These are phyloP conservation scores for Eupithecia pulchellata DNA, from an alignment of 2,888 invertebrate species.

Conservation along the genomic window DNA sequence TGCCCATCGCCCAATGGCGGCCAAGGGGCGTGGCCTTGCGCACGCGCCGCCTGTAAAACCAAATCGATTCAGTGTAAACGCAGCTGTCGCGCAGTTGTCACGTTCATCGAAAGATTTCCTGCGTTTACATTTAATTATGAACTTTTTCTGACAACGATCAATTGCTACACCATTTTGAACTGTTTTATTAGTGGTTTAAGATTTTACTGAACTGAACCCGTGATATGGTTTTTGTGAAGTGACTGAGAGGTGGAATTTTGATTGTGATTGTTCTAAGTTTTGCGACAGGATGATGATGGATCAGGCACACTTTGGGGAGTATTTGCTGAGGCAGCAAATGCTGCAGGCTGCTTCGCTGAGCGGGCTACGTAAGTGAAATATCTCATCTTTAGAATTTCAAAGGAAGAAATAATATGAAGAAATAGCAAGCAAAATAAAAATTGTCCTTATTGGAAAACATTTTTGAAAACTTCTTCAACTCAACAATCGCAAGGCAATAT, in stretches of 20 bases:
- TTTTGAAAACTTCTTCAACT: background rate
- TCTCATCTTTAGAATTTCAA: background rate
- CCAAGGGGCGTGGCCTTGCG: conserved; percentile 70
- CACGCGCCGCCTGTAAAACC: conserved; percentile 74
- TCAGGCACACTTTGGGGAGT: conserved; percentile 81
- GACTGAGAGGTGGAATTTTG: conserved; percentile 56
- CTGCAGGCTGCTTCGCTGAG: conserved; percentile 79
- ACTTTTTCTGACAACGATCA: conserved; percentile 66
- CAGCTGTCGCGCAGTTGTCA: conserved; percentile 73
- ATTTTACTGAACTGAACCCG: conserved; percentile 46
- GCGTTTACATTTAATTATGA: conserved; percentile 69
- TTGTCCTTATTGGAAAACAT: background rate
- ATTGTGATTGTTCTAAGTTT: conserved; percentile 51
- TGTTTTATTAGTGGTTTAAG: conserved; percentile 45
- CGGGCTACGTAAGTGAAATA: conserved; percentile 70
- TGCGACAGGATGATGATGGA: conserved; percentile 79
- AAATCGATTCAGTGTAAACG: conserved; percentile 72
- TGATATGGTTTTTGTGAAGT: conserved; percentile 74
- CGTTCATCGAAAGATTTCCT: conserved; percentile 55
- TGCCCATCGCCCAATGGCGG: conserved; percentile 61
- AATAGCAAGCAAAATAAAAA: background rate
- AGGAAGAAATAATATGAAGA: too few relatives aligned
- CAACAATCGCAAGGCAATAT: background rate
- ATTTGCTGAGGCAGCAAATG: conserved; percentile 82
- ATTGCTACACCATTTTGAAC: conserved; percentile 50